These are phyloP conservation scores for Blastobasis lacticolella DNA, from an alignment of 2,888 invertebrate species.

Conservation along the genomic window DNA sequence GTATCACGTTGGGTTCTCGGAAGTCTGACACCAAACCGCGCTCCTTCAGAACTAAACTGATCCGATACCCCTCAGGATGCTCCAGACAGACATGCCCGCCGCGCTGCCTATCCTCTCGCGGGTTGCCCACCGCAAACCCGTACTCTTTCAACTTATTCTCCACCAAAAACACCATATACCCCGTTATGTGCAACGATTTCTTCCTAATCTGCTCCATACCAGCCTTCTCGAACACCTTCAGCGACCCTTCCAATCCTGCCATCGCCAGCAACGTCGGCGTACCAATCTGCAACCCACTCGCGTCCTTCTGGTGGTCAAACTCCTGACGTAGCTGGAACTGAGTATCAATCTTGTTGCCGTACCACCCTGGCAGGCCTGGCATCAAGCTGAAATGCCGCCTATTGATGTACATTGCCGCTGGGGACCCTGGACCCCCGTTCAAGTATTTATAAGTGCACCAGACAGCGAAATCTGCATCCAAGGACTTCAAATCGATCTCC, in stretches of 20 bases:
- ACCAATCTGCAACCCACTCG: constrained; percentile 54
- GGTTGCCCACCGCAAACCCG: constrained; percentile 47
- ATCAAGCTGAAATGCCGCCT: constrained; percentile 41
- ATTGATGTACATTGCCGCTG: constrained; percentile 49
- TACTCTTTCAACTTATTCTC: constrained; percentile 36
- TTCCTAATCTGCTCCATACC: constrained; percentile 43
- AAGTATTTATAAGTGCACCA: constrained; percentile 65
- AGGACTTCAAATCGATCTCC: constrained; percentile 42
- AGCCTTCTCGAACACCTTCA: constrained; percentile 45
- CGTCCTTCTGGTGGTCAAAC: constrained; percentile 50
- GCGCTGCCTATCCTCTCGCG: constrained; percentile 37
- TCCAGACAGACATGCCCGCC: constrained; percentile 55
- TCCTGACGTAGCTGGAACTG: constrained; percentile 47
- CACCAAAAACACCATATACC: constrained; percentile 50
- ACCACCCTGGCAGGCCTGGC: constrained; percentile 56
- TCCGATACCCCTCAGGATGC: constrained; percentile 50
- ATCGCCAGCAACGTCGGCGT: constrained; percentile 46
- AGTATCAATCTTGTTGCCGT: constrained; percentile 43
- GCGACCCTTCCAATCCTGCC: constrained; percentile 49
- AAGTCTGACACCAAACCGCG: constrained; percentile 48
- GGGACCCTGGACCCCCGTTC: constrained; percentile 55
- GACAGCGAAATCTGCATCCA: constrained; percentile 54
- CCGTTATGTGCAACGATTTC: constrained; percentile 55
- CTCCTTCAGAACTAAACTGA: constrained; percentile 42
- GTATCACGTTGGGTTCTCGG: constrained; percentile 49